Evolutionary conservation across 2,888 invertebrate species (phyloP).

Genomic region (Cryptocephalus primarius): DNA sequence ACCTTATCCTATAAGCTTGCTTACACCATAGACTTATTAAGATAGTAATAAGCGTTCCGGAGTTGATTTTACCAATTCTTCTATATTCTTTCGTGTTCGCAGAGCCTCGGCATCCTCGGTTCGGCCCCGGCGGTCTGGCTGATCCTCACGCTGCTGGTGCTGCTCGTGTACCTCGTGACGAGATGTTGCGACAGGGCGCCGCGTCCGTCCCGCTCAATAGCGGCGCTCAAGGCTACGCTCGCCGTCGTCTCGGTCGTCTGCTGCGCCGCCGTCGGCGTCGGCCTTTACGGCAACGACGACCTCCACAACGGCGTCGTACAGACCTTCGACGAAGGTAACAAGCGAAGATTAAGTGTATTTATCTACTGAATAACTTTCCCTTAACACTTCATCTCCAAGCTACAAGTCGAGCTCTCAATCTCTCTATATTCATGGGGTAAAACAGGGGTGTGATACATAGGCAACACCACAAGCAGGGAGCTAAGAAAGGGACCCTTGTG

Average conservation of each 20-base stretch:
- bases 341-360: conserved; percentile 1
- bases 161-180: conserved; percentile 86
- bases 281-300: conserved; percentile 90
- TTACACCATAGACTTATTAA: too few species aligned
- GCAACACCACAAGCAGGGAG: too few species aligned
- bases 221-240: conserved; percentile 71
- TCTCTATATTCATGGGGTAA: too few species aligned
- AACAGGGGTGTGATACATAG: too few species aligned
- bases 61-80: too few species aligned
- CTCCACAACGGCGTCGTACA: conserved; percentile 76
- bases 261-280: conserved; percentile 77
- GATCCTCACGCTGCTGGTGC: conserved; percentile 77
- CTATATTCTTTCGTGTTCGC: conserved; percentile 26
- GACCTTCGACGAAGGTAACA: conserved; percentile 48
- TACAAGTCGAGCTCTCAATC: background rate
- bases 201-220: conserved; percentile 77
- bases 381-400: too few species aligned
- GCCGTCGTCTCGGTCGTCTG: conserved; percentile 77
- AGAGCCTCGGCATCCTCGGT: conserved; percentile 88
- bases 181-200: conserved; percentile 93
- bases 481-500: too few species aligned
- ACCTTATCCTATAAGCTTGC: too few species aligned
- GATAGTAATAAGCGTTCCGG: too few species aligned
- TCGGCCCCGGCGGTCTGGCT: conserved; percentile 91
- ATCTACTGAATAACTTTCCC: too few species aligned